Evolutionary conservation across 2,888 invertebrate genomes (phyloP).

Genomic region (Punctoribates punctum): DNA sequence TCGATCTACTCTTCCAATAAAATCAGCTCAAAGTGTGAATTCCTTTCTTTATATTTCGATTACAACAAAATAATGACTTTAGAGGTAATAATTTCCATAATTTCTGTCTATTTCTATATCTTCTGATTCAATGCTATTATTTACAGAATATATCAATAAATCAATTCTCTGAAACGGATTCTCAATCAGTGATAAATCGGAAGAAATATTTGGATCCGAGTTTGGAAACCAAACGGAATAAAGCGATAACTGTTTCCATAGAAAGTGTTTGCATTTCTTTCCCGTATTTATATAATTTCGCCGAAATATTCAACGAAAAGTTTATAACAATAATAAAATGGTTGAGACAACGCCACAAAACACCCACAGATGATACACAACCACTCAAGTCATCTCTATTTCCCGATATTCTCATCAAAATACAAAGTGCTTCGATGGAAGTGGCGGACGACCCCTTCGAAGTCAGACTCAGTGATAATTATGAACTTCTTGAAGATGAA

Average conservation of each 20-base stretch:
- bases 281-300: constrained; percentile 81
- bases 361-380: constrained; percentile 63
- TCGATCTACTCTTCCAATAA: constrained; percentile 15
- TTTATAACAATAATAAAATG: constrained; percentile 73
- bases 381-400: constrained; percentile 60
- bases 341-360: constrained; percentile 69
- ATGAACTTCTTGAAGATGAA: constrained; percentile 90
- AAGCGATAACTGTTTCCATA: constrained; percentile 61
- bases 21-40: constrained; percentile 44
- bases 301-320: constrained; percentile 81
- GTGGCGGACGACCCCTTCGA: constrained; percentile 98
- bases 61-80: constrained; percentile 46
- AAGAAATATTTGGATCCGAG: constrained; percentile 56
- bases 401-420: constrained; percentile 82
- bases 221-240: constrained; percentile 69
- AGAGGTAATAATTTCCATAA: constrained; percentile 39
- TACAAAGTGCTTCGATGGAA: constrained; percentile 72
- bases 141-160: constrained; percentile 66
- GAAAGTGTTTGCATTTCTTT: constrained; percentile 57
- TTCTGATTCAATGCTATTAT: constrained; percentile 62
- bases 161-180: constrained; percentile 62
- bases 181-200: constrained; percentile 65
- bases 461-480: constrained; percentile 90
- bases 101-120: background rate
- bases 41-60: constrained; percentile 46